Percentiles rank a stretch among this genome's conserved stretches.
phyloP scores from a whole-genome alignment of 2,888 invertebrate species.

The Hesperia comma region DNA sequence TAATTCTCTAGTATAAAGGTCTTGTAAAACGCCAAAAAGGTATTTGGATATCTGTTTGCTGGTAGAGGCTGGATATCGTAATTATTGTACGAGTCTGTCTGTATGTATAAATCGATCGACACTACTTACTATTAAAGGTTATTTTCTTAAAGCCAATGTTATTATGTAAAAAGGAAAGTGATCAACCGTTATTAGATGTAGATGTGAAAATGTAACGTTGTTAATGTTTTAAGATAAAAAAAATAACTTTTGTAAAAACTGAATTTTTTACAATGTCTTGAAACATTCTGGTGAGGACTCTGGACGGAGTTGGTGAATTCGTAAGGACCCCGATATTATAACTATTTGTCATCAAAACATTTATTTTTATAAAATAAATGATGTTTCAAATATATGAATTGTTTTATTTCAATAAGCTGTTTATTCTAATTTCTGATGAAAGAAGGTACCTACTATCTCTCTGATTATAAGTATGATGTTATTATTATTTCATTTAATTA shows the following conservation, averaged over 20 bases:
- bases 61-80: background rate
- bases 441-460: too few species aligned
- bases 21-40: constrained; percentile 12
- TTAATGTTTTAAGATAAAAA: constrained; percentile 86
- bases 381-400: constrained; percentile 68
- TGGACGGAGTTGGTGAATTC: constrained; percentile 71
- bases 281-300: constrained; percentile 84
- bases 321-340: constrained; percentile 83
- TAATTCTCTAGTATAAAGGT: background rate
- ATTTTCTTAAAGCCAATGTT: constrained; percentile 76
- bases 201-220: constrained; percentile 83
- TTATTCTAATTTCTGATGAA: too few species aligned
- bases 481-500: too few species aligned
- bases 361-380: constrained; percentile 85
- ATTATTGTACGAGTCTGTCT: constrained; percentile 5
- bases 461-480: too few species aligned
- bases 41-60: background rate
- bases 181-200: constrained; percentile 83
- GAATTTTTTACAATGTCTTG: constrained; percentile 88
- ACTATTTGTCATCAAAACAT: constrained; percentile 85
- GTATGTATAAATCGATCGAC: constrained; percentile 8
- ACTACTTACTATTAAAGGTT: constrained; percentile 54
- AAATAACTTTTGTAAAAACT: constrained; percentile 88
- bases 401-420: constrained; percentile 11
- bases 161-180: constrained; percentile 71